phyloP scores from a whole-genome alignment of 2,797 vertebrate species.

The Bovichtus diacanthus region DNA sequence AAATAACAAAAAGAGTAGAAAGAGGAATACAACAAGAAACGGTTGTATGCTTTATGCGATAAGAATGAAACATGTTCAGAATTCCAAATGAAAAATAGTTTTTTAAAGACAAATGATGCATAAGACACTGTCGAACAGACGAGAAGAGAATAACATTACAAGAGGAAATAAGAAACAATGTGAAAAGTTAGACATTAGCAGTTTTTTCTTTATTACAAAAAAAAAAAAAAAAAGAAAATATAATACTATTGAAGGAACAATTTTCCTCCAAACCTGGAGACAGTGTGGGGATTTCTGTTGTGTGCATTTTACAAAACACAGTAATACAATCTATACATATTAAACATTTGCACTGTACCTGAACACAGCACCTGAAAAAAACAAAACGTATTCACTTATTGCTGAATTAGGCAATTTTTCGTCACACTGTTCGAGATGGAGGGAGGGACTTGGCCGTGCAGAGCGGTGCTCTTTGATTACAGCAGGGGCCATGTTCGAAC shows the following conservation, averaged over 20 bases:
- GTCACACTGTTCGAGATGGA: constrained; percentile 25
- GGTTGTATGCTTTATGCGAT: not conserved
- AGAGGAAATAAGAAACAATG: not conserved
- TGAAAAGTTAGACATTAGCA: not conserved
- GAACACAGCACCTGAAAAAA: not conserved
- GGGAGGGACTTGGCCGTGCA: not conserved
- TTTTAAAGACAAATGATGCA: not conserved
- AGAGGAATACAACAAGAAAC: not conserved
- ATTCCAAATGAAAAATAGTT: not conserved
- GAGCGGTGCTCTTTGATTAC: constrained; percentile 51
- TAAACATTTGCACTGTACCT: not conserved
- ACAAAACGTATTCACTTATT: not conserved
- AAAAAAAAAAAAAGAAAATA: too few relatives aligned
- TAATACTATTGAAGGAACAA: not conserved
- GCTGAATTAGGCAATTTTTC: not conserved
- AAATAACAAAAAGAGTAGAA: not conserved
- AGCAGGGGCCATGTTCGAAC: constrained; percentile 41
- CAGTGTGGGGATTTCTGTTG: not conserved
- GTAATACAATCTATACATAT: not conserved
- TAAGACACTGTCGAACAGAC: not conserved
- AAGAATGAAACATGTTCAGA: not conserved
- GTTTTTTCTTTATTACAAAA: not conserved
- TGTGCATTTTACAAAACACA: not conserved
- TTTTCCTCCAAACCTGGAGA: not conserved
- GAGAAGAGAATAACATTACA: not conserved